phyloP scores from a whole-genome alignment of 2,888 invertebrate species.

The Zootermopsis nevadensis region DNA sequence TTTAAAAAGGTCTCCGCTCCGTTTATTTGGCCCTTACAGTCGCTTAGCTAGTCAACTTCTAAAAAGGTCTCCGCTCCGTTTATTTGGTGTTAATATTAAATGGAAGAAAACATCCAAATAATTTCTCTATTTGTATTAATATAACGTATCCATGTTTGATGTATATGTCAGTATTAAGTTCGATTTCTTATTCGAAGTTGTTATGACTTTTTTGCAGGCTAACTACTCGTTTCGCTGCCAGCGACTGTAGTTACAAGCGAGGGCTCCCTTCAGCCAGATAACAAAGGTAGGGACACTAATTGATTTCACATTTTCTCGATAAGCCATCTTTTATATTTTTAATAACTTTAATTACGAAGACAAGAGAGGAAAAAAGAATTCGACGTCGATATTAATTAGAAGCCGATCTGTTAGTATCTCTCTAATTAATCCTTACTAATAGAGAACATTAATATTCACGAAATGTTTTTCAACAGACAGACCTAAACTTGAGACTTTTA shows the following conservation, averaged over 20 bases:
- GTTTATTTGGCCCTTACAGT: too few species aligned
- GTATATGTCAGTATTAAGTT: too few species aligned
- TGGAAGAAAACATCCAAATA: too few species aligned
- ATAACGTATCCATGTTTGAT: too few species aligned
- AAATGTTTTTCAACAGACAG: neutral
- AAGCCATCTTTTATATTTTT: neutral
- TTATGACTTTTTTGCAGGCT: neutral
- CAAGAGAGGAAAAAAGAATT: neutral
- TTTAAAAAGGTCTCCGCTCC: too few species aligned
- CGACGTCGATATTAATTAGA: constrained; percentile 15
- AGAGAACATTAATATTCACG: neutral
- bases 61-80: too few species aligned
- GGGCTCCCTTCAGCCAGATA: neutral
- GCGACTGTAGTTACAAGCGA: neutral
- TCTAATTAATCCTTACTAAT: constrained; percentile 28
- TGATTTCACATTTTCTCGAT: neutral
- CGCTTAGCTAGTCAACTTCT: too few species aligned
- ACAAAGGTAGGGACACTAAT: constrained; percentile 17
- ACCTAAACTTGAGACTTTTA: too few species aligned
- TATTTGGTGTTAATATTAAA: too few species aligned
- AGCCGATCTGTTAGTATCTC: constrained; percentile 9
- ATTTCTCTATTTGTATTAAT: too few species aligned
- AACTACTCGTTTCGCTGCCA: neutral
- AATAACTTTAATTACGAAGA: neutral
- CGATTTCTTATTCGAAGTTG: neutral